Percentiles rank a stretch among this genome's conserved stretches.
phyloP scores from a whole-genome alignment of 2,888 invertebrate species.

The Drosophila heteroneura region DNA sequence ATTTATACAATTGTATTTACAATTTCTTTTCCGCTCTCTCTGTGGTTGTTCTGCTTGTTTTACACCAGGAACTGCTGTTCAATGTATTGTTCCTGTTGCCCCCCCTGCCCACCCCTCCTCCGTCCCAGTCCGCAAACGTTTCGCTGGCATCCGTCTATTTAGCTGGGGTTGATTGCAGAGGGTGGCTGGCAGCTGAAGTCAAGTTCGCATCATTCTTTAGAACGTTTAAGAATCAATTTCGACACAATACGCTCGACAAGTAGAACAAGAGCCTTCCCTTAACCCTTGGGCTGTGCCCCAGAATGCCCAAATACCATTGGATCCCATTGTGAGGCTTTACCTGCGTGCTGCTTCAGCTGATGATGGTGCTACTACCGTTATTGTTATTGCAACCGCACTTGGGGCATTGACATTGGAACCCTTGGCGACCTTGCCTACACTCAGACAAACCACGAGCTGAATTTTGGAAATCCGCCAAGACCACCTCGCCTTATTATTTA shows the following conservation, averaged over 20 bases:
- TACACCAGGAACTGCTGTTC: conserved; percentile 62
- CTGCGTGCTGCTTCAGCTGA: conserved; percentile 6
- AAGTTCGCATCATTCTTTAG: conserved; percentile 74
- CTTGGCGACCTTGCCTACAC: conserved; percentile 37
- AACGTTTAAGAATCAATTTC: conserved; percentile 77
- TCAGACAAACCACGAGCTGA: neutral
- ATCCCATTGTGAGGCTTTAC: conserved; percentile 46
- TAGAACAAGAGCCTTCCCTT: conserved; percentile 31
- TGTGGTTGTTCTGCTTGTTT: conserved; percentile 46
- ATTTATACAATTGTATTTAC: conserved; percentile 65
- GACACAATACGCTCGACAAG: conserved; percentile 64
- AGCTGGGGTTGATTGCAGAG: conserved; percentile 29
- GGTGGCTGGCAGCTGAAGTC: conserved; percentile 47
- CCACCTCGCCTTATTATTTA: neutral
- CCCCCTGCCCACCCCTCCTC: neutral
- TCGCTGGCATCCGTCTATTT: conserved; percentile 41
- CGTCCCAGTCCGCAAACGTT: conserved; percentile 13
- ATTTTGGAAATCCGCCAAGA: neutral
- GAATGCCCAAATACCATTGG: conserved; percentile 55
- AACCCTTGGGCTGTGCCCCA: conserved; percentile 25
- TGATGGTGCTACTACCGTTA: neutral
- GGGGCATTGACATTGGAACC: neutral
- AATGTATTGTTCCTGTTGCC: conserved; percentile 54
- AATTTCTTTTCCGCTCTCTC: neutral
- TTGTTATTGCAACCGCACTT: conserved; percentile 1